Percentiles rank a stretch among this genome's conserved stretches.
Evolutionary conservation across 2,113 vertebrate genomes (phyloP).

Genomic region (Sphyrna mokarran): DNA sequence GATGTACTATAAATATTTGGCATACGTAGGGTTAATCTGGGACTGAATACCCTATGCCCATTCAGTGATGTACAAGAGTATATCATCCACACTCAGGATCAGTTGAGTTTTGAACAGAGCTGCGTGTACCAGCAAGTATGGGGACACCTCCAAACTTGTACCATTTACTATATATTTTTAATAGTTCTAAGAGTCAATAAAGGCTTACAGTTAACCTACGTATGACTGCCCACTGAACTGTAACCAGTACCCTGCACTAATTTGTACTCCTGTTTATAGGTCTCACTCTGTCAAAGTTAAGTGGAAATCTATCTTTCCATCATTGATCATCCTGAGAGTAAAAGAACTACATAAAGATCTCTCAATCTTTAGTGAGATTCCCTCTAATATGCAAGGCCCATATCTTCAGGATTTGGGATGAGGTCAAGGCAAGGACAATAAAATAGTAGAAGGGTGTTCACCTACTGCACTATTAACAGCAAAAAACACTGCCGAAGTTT

Average conservation of each 20-base stretch:
- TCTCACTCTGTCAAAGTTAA: background rate
- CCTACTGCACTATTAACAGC: background rate
- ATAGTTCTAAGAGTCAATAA: too few relatives aligned
- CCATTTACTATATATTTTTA: too few relatives aligned
- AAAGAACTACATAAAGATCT: background rate
- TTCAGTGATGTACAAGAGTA: too few relatives aligned
- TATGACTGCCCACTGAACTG: too few relatives aligned
- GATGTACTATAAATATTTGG: too few relatives aligned
- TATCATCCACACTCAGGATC: too few relatives aligned
- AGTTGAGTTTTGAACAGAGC: too few relatives aligned
- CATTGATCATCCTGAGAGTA: background rate
- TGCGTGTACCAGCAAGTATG: too few relatives aligned
- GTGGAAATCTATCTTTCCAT: background rate
- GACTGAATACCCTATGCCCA: too few relatives aligned
- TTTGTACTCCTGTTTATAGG: background rate
- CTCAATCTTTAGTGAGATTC: background rate
- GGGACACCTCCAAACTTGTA: too few relatives aligned
- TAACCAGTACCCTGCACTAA: background rate
- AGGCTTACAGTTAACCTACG: too few relatives aligned
- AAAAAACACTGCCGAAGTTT: background rate
- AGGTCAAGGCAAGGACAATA: background rate
- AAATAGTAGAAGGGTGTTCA: background rate
- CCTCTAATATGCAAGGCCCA: background rate
- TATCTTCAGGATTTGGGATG: background rate
- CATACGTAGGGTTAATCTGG: too few relatives aligned